These are phyloP conservation scores for Aphelenchoides fujianensis DNA, from an alignment of 1,140 invertebrate species.

Conservation along the genomic window DNA sequence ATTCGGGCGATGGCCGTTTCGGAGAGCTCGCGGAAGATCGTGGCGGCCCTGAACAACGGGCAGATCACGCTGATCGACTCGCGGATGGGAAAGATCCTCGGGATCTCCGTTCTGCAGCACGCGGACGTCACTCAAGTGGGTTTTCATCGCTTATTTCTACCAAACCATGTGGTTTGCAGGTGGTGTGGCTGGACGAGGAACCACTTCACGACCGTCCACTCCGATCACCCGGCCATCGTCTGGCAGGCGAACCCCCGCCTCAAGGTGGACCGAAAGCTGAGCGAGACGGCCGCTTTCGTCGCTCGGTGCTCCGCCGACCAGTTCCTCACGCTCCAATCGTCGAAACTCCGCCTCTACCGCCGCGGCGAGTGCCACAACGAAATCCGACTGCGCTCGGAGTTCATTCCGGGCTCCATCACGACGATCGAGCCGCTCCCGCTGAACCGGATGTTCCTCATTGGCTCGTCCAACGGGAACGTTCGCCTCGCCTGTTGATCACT, in stretches of 20 bases:
- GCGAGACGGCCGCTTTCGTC: conserved; percentile 2
- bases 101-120: conserved; percentile 9
- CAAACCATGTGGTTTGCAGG: conserved; percentile 6
- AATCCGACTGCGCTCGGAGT: conserved; percentile 11
- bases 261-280: conserved; percentile 8
- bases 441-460: conserved; percentile 15
- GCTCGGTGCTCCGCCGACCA: conserved; percentile 4
- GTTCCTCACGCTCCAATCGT: conserved; percentile 10
- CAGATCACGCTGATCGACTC: conserved; percentile 23
- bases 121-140: conserved; percentile 4
- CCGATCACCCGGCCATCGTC: conserved; percentile 18
- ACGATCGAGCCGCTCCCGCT: neutral
- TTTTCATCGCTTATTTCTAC: neutral
- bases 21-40: conserved; percentile 24
- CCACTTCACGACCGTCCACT: conserved; percentile 7
- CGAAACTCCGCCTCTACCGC: neutral
- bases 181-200: conserved; percentile 16
- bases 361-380: conserved; percentile 15
- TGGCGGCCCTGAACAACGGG: conserved; percentile 28
- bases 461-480: neutral
- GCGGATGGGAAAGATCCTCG: conserved; percentile 32
- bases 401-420: conserved; percentile 20
- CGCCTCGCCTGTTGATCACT: conserved; percentile 5
- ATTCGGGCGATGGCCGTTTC: conserved; percentile 25
- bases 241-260: conserved; percentile 17